Evolutionary conservation across 2,797 vertebrate genomes (phyloP), one percentile per base, ranked within the genome.

Genomic region (Danionella dracula): DNA sequence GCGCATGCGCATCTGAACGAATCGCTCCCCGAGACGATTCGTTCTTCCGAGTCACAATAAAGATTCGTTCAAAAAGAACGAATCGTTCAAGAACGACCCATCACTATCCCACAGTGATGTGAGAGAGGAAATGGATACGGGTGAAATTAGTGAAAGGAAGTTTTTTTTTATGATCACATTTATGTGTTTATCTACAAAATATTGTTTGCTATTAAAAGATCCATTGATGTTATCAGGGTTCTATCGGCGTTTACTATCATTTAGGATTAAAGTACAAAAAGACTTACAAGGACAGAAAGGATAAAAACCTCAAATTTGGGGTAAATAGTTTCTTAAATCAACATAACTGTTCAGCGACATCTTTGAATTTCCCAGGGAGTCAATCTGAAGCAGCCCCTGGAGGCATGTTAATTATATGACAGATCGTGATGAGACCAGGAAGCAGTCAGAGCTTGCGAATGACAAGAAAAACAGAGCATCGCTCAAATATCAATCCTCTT

Each of bases 371-470:
- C 31, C 29, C 34, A 21, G 34, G 38, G 23, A 21, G 46, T 64
- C 50, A 38, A 54, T 66, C 41, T 54, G 29, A 66, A 45, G 38
- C 16, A 41, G 20, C 16, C 46, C 34, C 23, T 34, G 27, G 51
- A 54, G 62, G 55, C 48, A 46, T 51, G 41, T 61, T 64, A 45
- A 60, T 48, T 44, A 21, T 20, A 4, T 31, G 60, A 71, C 32
- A 23, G 31, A 59, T 59, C 17, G 17, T 1, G 5, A 66, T 41
- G 40, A 57, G 38, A 40, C 12, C 0, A 23, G 12, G 8, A 29
- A 46, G 17, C 21, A 32, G 17, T 54, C 8, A 35, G 16, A 32
- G 4, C 23, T 21, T 10, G 15, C 13, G 12, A 51, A 55, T 38
- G 8, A 23, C 23, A 40, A 32, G 8, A 48, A 50, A 32, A 46